phyloP scores from a whole-genome alignment of 1,140 invertebrate genomes.

The Muscidifurax raptorellus region DNA sequence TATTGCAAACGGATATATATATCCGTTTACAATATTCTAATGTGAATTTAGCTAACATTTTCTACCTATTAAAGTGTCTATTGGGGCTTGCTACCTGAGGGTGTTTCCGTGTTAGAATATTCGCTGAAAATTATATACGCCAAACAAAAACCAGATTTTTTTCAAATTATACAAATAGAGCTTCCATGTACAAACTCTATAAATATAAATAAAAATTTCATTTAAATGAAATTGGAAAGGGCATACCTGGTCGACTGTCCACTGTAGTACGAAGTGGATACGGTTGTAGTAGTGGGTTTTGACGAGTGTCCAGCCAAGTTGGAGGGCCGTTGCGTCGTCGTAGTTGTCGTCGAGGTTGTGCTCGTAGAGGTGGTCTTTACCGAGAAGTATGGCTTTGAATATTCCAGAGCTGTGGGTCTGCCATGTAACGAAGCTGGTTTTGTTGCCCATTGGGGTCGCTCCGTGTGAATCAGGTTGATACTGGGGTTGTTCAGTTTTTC shows the following conservation, averaged over 20 bases:
- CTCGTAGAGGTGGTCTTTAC: slow-evolving; percentile 67
- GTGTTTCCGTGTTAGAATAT: too few relatives aligned
- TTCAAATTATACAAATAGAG: too few relatives aligned
- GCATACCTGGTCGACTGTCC: slow-evolving; percentile 67
- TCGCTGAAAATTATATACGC: too few relatives aligned
- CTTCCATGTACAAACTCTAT: too few relatives aligned
- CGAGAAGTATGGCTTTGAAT: slow-evolving; percentile 68
- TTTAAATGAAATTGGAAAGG: neutral
- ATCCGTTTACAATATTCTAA: too few relatives aligned
- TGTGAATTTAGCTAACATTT: too few relatives aligned
- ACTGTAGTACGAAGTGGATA: slow-evolving; percentile 56
- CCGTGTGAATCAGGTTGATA: slow-evolving; percentile 68
- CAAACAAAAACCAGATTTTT: too few relatives aligned
- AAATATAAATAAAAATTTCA: neutral
- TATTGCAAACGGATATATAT: too few relatives aligned
- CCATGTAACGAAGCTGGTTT: slow-evolving; percentile 63
- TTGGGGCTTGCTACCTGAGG: too few relatives aligned
- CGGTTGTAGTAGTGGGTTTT: slow-evolving; percentile 50
- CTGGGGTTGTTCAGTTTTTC: slow-evolving; percentile 53
- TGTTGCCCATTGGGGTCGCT: slow-evolving; percentile 69
- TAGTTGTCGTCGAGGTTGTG: neutral
- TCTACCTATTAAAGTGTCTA: too few relatives aligned
- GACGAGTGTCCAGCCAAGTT: neutral
- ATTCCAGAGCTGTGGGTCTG: slow-evolving; percentile 59
- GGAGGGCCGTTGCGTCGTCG: neutral